phyloP scores from a whole-genome alignment of 1,140 invertebrate species.

The Papilio helenus region DNA sequence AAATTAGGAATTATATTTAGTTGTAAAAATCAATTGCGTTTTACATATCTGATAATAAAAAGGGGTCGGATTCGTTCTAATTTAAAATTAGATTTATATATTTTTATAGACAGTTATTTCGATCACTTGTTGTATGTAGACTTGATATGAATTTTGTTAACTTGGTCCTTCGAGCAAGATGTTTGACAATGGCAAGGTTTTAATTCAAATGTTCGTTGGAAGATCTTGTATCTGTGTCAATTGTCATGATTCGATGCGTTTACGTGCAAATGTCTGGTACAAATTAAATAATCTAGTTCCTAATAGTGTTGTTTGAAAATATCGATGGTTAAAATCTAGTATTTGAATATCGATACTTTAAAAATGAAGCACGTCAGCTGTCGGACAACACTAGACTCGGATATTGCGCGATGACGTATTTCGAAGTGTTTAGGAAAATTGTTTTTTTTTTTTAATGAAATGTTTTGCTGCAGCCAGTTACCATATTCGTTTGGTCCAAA shows the following conservation, averaged over 20 bases:
- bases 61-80: conserved; percentile 62
- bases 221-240: neutral
- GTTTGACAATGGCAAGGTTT: neutral
- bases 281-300: neutral
- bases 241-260: neutral
- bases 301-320: neutral
- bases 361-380: neutral
- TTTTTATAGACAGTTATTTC: conserved; percentile 78
- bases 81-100: conserved; percentile 81
- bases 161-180: conserved; percentile 23
- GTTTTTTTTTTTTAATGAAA: conserved; percentile 16
- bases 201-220: neutral
- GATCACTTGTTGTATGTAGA: conserved; percentile 59
- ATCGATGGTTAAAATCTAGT: neutral
- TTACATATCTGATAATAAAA: conserved; percentile 36
- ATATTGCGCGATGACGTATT: conserved; percentile 16
- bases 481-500: conserved; percentile 33
- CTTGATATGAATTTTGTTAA: conserved; percentile 62
- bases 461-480: conserved; percentile 38
- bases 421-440: conserved; percentile 30
- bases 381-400: neutral
- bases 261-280: neutral
- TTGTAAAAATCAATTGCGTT: conserved; percentile 6
- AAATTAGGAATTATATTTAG: conserved; percentile 15
- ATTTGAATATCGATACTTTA: conserved; percentile 8